phyloP scores from a whole-genome alignment of 2,113 vertebrate genomes.

The Tyto alba region DNA sequence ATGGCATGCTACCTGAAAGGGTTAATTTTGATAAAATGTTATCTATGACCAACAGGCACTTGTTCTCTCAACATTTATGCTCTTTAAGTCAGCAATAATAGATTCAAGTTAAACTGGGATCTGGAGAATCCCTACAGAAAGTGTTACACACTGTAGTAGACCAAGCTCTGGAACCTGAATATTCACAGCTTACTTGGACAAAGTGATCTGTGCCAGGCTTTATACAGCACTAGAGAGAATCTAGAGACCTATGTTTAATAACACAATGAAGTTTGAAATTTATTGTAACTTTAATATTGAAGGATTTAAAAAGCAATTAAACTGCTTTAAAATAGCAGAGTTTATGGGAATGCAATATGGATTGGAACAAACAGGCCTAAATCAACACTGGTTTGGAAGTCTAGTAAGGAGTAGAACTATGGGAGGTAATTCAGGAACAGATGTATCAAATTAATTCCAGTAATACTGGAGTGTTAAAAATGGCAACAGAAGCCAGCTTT shows the following conservation, averaged over 20 bases:
- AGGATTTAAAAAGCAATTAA: slow-evolving; percentile 19
- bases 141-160: neutral
- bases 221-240: neutral
- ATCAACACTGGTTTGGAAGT: slow-evolving; percentile 48
- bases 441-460: slow-evolving; percentile 62
- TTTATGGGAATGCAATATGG: slow-evolving; percentile 19
- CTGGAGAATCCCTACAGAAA: neutral
- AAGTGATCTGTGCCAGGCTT: neutral
- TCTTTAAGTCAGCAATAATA: neutral
- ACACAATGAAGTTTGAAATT: neutral
- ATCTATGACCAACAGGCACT: neutral
- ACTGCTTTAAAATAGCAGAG: slow-evolving; percentile 16
- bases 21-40: neutral
- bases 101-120: neutral
- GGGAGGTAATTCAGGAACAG: slow-evolving; percentile 56
- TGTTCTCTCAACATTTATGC: neutral
- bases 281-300: neutral
- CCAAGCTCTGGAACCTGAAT: neutral
- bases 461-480: slow-evolving; percentile 52
- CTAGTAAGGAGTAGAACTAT: slow-evolving; percentile 22
- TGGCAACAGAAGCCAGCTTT: slow-evolving; percentile 58
- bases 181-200: neutral
- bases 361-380: slow-evolving; percentile 40
- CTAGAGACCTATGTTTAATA: neutral
- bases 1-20: neutral